phyloP scores from a whole-genome alignment of 2,113 vertebrate genomes.

The Aphelocoma coerulescens region DNA sequence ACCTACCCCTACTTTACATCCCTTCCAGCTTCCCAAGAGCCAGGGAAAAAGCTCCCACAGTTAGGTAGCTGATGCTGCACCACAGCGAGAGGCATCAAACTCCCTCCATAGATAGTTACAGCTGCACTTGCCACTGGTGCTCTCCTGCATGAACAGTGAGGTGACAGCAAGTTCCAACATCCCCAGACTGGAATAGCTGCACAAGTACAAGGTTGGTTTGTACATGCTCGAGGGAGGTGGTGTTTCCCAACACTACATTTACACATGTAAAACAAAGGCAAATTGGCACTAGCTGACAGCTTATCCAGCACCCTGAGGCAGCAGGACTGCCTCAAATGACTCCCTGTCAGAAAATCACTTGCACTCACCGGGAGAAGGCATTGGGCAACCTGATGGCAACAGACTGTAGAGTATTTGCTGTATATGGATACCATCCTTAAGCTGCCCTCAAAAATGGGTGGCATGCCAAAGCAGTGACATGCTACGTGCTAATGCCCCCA shows the following conservation, averaged over 20 bases:
- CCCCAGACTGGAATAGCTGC: neutral
- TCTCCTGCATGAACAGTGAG: neutral
- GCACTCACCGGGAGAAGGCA: neutral
- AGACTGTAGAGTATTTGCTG: neutral
- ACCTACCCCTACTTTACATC: conserved; percentile 48
- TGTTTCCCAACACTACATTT: neutral
- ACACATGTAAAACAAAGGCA: conserved; percentile 10
- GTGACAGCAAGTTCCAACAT: neutral
- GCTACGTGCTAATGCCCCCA: neutral
- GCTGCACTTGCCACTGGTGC: neutral
- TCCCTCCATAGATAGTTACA: neutral
- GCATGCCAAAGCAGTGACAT: neutral
- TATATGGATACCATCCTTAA: neutral
- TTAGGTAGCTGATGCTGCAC: neutral
- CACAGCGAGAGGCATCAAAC: neutral
- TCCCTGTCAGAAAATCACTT: neutral
- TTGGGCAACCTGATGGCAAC: neutral
- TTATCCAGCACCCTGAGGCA: neutral
- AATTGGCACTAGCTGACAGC: neutral
- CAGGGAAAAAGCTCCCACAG: neutral
- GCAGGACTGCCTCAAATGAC: neutral
- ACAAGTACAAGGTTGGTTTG: neutral
- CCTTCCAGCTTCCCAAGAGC: neutral
- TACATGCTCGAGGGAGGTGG: neutral
- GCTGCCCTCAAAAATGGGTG: neutral